Evolutionary conservation across 2,113 vertebrate genomes (phyloP), one percentile per base, ranked within the genome.

Genomic region (Phycodurus eques): DNA sequence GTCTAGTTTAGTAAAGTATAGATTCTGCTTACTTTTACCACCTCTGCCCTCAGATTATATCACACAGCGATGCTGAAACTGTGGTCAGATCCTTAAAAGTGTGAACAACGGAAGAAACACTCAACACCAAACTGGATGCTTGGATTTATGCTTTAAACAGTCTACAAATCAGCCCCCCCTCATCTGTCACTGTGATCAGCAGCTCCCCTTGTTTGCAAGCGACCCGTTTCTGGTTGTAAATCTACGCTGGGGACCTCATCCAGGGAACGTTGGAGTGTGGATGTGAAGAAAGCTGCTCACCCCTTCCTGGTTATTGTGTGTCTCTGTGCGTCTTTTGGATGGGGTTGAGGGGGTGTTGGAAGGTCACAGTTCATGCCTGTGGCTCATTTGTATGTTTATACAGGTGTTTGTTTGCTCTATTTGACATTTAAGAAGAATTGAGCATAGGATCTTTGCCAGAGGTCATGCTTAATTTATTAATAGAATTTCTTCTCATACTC

Each of bases 171-270:
- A 86, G 20, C 43, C 75, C 54, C 54, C 66, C 70, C 42, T 88
- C 82, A 72, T 85, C 84, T 85, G 89, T 90, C 88, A 84, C 73
- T 69, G 77, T 80, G 88, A 92, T 92, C 87, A 87, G 86, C 84
- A 72, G 70, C 79, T 78, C 78, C 76, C 77, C 86, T 88, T 88
- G 81, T 88, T 88, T 84, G 80, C 73, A 77, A 63, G 65, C 72
- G 61, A 82, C 68, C 78, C 33, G 59, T 85, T 92, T 91, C 90
- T 93, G 89, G 90, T 89, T 90, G 92, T 93, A 93, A 93, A 93
- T 93, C 87, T 82, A 47, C 49, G 63, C 61, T 67, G 3, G 81
- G 82, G 86, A 80, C 79, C 85, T 79, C 84, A 80, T 62, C 13
- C 35, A 22, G 76, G 85, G 76, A 79, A 77, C 71, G 72, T 67